Evolutionary conservation across 2,888 invertebrate genomes (phyloP), one percentile per base, ranked within the genome.

Genomic region (Diarsia mendica): DNA sequence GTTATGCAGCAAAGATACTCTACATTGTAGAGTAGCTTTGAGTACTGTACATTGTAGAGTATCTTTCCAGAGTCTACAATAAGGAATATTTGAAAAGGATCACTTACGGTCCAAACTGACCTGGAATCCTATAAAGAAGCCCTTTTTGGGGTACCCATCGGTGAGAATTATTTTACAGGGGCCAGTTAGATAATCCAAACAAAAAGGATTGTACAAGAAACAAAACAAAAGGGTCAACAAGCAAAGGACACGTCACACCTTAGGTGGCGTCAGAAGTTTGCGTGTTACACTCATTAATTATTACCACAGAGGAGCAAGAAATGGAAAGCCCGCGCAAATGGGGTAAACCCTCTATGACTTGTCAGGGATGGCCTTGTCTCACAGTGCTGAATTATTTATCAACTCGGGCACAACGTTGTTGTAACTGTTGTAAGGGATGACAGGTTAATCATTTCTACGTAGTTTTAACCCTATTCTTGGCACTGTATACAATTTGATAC

Each of bases 221-320:
- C 46, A 48, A 48, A 48, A 48, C 48, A 2, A 48, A 1, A 48
- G 60, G 3, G 13, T 18, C 33, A 60, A 33, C 28, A 60, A 60
- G 2, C 18, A 28, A 67, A 69, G 48, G 49, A 63, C 51, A 72
- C 20, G 33, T 55, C 65, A 65, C 13, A 48, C 28, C 20, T 58
- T 39, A 28, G 9, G 39, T 28, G 58, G 23, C 44, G 58, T 44
- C 44, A 48, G 49, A 28, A 23, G 61, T 74, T 48, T 10, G 68
- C 65, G 66, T 72, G 55, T 67, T 63, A 4, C n/a, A 2, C 8
- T 79, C 55, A 79, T 79, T 79, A 60, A 83, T 73, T 79, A 83
- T 82, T 72, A 75, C 67, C 33, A 39, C 58, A 44, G 20, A 53
- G 13, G n/a, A 53, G 70, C 49, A 65, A 67, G 66, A 66, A 72